Base-by-base conservation (phyloP, 2,888 invertebrate species). In the Drosophila meridionalis region DNA sequence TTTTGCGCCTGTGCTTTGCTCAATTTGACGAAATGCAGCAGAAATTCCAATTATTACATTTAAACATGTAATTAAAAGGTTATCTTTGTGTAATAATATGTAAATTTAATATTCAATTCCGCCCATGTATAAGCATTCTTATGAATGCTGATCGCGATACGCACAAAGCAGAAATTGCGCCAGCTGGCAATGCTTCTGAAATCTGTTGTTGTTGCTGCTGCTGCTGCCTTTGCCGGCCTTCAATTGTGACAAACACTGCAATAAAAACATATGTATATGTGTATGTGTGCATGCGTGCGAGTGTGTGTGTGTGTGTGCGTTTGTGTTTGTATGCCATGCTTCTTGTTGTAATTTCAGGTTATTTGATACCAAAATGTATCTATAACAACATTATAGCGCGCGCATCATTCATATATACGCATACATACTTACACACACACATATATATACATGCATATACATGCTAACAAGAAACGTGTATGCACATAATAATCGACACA, bases 311-410 rank as follows among this genome's bases (percentile, higher is more conserved):
- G 32, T 61, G 36, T 67, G 55, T 64, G 38, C 69, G 69, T 62
- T 52, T 69, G 57, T 59, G 56, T 70, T 57, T 71, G 59, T 80
- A 55, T 85, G 70, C 55, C 73, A 83, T 84, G 84, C 71, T 83
- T 80, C 76, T 76, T 79, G 79, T 73, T 84, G 85, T 87, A 89
- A 87, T 87, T 87, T 87, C 86, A 85, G 87, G 89, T 87, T 87
- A 89, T 87, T 84, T 89, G 83, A 86, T 82, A 89, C 86, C 77
- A 77, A 89, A 89, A 84, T 87, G 89, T 87, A 87, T 87, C 87
- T 87, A 87, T 87, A 87, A 89, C 85, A 86, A 86, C 70, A 82
- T 85, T 87, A 85, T 83, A 87, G 83, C 78, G 82, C 76, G 82
- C 89, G 83, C 87, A 87, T 84, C 83, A 85, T 88, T 74, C 82